These are phyloP conservation scores for Porites lobata DNA, from an alignment of 92 coral and sea anemone species.

Conservation along the genomic window DNA sequence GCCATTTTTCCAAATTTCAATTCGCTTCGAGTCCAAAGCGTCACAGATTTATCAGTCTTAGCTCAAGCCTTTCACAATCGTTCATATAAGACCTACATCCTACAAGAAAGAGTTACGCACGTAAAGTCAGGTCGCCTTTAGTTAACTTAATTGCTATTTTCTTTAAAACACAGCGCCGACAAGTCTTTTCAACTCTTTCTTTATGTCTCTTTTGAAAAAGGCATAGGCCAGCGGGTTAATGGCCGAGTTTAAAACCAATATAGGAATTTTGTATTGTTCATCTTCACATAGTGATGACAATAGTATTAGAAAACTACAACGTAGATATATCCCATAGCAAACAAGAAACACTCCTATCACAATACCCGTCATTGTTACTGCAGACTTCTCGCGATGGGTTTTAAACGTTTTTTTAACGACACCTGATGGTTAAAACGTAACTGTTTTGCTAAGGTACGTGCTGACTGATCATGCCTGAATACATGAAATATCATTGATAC, in stretches of 20 bases:
- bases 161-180: no score
- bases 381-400: neutral
- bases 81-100: no score
- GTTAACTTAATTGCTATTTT: no score
- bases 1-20: no score
- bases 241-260: conserved; percentile 12
- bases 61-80: no score
- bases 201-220: conserved; percentile 7
- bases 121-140: no score
- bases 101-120: no score
- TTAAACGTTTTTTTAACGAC: no score
- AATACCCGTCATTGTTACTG: neutral
- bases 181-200: neutral
- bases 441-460: conserved; percentile 16
- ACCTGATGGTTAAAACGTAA: conserved; percentile 11
- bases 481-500: neutral
- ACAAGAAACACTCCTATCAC: conserved; percentile 2
- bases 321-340: neutral
- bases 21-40: no score
- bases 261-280: neutral
- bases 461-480: neutral
- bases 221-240: conserved; percentile 13
- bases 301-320: neutral
- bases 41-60: no score
- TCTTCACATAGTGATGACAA: neutral